phyloP scores from a whole-genome alignment of 2,888 invertebrate genomes.

The Keiferia lycopersicella region DNA sequence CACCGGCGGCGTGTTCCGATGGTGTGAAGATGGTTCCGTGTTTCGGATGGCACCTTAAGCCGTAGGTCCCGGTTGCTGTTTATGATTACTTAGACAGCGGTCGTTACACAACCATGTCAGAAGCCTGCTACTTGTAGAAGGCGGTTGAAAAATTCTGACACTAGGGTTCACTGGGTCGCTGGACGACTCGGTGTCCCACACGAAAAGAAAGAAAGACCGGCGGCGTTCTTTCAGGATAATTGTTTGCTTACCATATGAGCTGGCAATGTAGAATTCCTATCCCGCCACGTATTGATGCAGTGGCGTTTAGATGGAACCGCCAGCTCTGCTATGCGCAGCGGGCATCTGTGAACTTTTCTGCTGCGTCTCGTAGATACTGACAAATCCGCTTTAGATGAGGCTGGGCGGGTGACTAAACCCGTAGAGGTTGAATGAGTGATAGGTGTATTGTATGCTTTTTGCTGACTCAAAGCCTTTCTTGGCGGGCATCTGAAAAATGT shows the following conservation, averaged over 20 bases:
- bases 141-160: too few relatives aligned
- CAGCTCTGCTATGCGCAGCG: constrained; percentile 62
- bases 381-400: background rate
- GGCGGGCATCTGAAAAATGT: background rate
- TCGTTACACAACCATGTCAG: too few relatives aligned
- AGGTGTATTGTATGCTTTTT: background rate
- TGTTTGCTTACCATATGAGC: constrained; percentile 55
- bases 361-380: background rate
- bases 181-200: too few relatives aligned
- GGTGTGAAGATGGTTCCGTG: too few relatives aligned
- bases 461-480: background rate
- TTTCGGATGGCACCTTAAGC: too few relatives aligned
- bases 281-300: constrained; percentile 66
- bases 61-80: too few relatives aligned
- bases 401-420: background rate
- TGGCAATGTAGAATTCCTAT: constrained; percentile 55
- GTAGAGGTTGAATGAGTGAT: background rate
- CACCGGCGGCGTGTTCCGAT: too few relatives aligned
- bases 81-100: too few relatives aligned
- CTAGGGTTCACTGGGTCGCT: too few relatives aligned
- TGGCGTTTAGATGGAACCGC: constrained; percentile 66
- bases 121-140: too few relatives aligned
- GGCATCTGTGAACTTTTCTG: constrained; percentile 40
- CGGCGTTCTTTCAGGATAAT: background rate
- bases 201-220: too few relatives aligned